Evolutionary conservation across 2,113 vertebrate genomes (phyloP).

Genomic region (Nerophis lumbriciformis): DNA sequence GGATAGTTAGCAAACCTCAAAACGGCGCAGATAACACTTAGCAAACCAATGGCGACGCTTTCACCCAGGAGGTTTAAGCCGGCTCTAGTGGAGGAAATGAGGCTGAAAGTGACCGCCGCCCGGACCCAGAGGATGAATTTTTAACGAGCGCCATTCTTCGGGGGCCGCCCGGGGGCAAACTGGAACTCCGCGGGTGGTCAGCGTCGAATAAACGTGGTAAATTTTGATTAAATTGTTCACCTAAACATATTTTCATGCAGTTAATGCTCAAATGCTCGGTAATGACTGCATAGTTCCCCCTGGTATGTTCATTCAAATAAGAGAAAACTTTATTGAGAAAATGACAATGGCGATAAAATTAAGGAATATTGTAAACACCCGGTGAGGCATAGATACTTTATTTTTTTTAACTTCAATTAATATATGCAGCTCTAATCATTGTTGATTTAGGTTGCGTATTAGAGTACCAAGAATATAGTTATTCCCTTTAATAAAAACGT

Average conservation of each 20-base stretch:
- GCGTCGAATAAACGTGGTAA: background rate
- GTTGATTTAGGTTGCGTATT: too few relatives aligned
- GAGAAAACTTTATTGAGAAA: too few relatives aligned
- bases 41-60: conserved; percentile 9
- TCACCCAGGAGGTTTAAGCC: conserved; percentile 18
- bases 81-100: conserved; percentile 30
- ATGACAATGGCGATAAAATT: too few relatives aligned
- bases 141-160: conserved; percentile 65
- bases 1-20: background rate
- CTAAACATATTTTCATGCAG: background rate
- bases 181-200: conserved; percentile 50
- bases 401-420: too few relatives aligned
- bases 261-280: too few relatives aligned
- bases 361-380: too few relatives aligned
- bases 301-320: too few relatives aligned
- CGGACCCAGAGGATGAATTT: conserved; percentile 59
- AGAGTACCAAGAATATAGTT: too few relatives aligned
- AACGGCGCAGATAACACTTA: conserved; percentile 1
- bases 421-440: too few relatives aligned
- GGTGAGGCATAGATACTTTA: too few relatives aligned
- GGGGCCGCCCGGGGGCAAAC: conserved; percentile 43
- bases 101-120: conserved; percentile 29
- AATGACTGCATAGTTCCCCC: too few relatives aligned
- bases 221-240: background rate
- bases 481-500: too few relatives aligned